These are phyloP conservation scores for Eutrigla gurnardus DNA, from an alignment of 2,797 vertebrate species.

Conservation along the genomic window DNA sequence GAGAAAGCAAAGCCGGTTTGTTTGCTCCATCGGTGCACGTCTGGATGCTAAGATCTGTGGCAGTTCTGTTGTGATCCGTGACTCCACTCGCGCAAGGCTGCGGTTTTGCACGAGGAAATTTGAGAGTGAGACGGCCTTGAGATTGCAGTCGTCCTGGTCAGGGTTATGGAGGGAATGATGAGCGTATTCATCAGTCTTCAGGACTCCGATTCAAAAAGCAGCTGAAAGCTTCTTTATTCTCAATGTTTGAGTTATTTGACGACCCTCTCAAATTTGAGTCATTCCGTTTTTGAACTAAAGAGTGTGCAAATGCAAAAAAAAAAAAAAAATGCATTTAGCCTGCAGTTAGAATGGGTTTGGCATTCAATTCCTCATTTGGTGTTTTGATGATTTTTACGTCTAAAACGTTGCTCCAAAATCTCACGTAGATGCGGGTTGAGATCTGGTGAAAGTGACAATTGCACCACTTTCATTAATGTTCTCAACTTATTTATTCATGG, in stretches of 20 bases:
- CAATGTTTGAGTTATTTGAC: conserved; percentile 1
- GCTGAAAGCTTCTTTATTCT: background rate
- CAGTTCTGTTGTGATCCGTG: conserved; percentile 18
- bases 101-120: conserved; percentile 40
- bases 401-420: background rate
- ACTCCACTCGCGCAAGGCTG: conserved; percentile 32
- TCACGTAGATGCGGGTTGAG: background rate
- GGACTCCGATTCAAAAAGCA: conserved; percentile 20
- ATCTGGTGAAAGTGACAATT: background rate
- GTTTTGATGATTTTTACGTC: background rate
- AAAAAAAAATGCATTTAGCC: background rate
- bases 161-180: conserved; percentile 30
- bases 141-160: conserved; percentile 32
- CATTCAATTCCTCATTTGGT: background rate
- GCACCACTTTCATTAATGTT: background rate
- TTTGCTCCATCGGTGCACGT: conserved; percentile 30
- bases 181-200: conserved; percentile 20
- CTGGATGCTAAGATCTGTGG: conserved; percentile 11
- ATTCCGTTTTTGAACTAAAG: background rate
- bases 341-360: background rate
- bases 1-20: conserved; percentile 37
- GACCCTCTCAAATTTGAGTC: background rate
- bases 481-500: background rate
- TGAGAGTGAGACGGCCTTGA: conserved; percentile 39
- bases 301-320: background rate